Percentiles rank a stretch among this genome's conserved stretches.
Evolutionary conservation across 2,797 vertebrate genomes (phyloP).

Genomic region (Labeo calbasu): DNA sequence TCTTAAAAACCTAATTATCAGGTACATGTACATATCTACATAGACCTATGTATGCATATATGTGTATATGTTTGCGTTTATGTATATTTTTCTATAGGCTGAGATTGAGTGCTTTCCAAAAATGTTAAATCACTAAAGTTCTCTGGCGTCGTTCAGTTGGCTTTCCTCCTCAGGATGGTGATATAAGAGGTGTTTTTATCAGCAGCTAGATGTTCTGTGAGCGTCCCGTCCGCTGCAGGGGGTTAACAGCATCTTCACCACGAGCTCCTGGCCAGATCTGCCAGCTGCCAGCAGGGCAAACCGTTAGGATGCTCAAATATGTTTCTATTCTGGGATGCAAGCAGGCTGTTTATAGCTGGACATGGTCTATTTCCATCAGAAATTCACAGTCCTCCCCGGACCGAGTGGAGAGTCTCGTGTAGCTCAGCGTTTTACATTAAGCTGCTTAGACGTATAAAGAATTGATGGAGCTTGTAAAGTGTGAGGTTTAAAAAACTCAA

Average conservation of each 20-base stretch:
- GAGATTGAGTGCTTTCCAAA: background rate
- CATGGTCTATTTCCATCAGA: slow-evolving; percentile 27
- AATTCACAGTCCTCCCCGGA: slow-evolving; percentile 20
- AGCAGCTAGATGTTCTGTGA: background rate
- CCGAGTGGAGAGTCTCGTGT: background rate
- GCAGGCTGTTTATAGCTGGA: slow-evolving; percentile 39
- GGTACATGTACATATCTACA: background rate
- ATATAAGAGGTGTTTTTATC: background rate
- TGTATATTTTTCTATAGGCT: background rate
- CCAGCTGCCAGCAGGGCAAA: slow-evolving; percentile 42
- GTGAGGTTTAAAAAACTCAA: slow-evolving; percentile 28
- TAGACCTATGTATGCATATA: background rate
- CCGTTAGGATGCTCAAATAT: slow-evolving; percentile 41
- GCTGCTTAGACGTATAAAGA: background rate
- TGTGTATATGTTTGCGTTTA: no score
- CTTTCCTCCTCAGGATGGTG: background rate
- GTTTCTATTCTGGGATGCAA: slow-evolving; percentile 33
- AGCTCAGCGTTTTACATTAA: slow-evolving; percentile 2
- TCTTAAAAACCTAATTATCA: background rate
- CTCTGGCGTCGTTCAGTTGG: background rate
- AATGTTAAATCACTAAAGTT: no score
- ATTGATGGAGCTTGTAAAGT: slow-evolving; percentile 13
- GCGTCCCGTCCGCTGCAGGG: background rate
- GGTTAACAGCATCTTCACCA: slow-evolving; percentile 24
- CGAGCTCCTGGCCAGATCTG: slow-evolving; percentile 29